A percentile compares a stretch with the other conserved stretches of the same genome.
Conservation (phyloP, 2,797 vertebrate species). For the Streptopelia turtur region DNA sequence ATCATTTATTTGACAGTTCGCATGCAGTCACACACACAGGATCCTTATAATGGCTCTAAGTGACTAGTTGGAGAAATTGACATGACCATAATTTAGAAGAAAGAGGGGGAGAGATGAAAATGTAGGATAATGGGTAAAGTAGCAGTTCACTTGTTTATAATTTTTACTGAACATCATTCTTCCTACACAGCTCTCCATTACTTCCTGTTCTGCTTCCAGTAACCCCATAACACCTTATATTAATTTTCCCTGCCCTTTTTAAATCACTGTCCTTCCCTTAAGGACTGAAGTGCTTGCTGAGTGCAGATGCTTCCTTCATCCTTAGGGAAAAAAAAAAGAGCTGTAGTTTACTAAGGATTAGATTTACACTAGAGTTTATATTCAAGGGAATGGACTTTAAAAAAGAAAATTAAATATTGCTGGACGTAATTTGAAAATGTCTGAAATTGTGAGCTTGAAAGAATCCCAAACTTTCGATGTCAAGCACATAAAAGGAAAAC, state of each 20-base stretch:
- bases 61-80: background rate
- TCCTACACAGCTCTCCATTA: background rate
- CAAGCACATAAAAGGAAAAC: background rate
- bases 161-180: background rate
- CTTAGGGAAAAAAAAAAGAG: rapidly evolving
- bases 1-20: background rate
- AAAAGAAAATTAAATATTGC: background rate
- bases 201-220: background rate
- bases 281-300: background rate
- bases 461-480: background rate
- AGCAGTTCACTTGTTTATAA: background rate
- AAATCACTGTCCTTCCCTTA: background rate
- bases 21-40: background rate
- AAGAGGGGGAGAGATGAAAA: background rate
- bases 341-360: background rate
- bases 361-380: background rate
- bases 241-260: background rate
- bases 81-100: background rate
- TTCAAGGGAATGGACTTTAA: background rate
- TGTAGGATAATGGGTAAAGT: background rate
- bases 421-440: background rate
- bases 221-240: background rate
- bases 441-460: background rate
- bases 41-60: background rate
- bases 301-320: background rate